A percentile compares a stretch with the other conserved stretches of the same genome.
Conservation (phyloP, 1,140 invertebrate species). For the Scaptomyza montana region DNA sequence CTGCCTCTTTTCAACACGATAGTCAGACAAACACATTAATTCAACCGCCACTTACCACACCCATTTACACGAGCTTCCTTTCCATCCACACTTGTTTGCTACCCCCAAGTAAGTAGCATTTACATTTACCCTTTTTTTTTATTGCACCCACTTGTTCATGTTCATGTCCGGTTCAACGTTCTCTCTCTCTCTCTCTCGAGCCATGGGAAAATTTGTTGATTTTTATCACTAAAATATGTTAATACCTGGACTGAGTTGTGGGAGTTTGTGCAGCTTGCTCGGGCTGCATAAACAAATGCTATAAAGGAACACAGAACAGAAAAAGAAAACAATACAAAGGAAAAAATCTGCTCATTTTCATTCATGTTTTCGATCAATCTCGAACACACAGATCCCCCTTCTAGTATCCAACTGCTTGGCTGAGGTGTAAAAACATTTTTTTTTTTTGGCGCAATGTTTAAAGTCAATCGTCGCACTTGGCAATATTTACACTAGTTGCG, state of each 20-base stretch:
- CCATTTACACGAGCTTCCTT: slow-evolving; percentile 9
- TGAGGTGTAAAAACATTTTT: slow-evolving; percentile 61
- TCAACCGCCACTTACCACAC: slow-evolving; percentile 10
- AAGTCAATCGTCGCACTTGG: slow-evolving; percentile 68
- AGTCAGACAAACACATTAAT: neutral
- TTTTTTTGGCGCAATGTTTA: slow-evolving; percentile 66
- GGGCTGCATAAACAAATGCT: slow-evolving; percentile 66
- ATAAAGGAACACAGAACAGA: slow-evolving; percentile 5
- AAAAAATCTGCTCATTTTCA: slow-evolving; percentile 72
- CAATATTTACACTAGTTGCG: slow-evolving; percentile 54
- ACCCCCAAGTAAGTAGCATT: neutral
- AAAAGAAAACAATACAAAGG: slow-evolving; percentile 5
- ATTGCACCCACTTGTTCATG: slow-evolving; percentile 38
- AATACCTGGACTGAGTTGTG: slow-evolving; percentile 68
- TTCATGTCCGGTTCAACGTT: slow-evolving; percentile 44
- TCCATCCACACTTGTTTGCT: neutral
- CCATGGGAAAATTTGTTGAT: slow-evolving; percentile 58
- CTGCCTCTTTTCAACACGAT: slow-evolving; percentile 5
- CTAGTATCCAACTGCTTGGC: slow-evolving; percentile 2
- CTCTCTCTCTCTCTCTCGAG: neutral
- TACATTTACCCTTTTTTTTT: slow-evolving; percentile 15
- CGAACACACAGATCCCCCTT: neutral
- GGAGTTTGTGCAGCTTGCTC: slow-evolving; percentile 74
- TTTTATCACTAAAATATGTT: slow-evolving; percentile 82
- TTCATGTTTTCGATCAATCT: slow-evolving; percentile 78